These are phyloP conservation scores for Leucoraja erinaceus DNA, from an alignment of 2,113 vertebrate genomes.

Conservation along the genomic window DNA sequence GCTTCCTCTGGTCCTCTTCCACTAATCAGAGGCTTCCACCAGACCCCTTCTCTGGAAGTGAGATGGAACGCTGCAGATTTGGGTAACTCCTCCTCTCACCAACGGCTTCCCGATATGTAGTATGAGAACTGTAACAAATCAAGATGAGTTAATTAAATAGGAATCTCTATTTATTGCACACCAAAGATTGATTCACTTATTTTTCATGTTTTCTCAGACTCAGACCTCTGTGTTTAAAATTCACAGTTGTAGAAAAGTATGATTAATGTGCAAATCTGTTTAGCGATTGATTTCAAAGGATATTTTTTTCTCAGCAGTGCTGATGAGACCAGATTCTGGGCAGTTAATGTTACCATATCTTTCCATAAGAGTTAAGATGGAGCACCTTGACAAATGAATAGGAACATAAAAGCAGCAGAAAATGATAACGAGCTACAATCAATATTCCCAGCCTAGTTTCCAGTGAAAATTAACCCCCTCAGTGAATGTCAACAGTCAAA, in stretches of 20 bases:
- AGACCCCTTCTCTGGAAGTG: too few species aligned
- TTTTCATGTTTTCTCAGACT: background rate
- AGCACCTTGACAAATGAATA: background rate
- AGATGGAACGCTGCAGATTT: too few species aligned
- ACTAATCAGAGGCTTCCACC: too few species aligned
- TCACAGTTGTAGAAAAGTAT: background rate
- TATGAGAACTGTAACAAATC: background rate
- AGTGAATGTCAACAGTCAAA: background rate
- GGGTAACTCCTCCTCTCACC: too few species aligned
- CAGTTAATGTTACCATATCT: background rate
- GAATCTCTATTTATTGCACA: background rate
- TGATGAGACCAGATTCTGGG: background rate
- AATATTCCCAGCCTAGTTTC: background rate
- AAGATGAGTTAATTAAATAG: background rate
- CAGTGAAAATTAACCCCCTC: background rate
- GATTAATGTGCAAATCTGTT: background rate
- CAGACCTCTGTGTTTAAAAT: background rate
- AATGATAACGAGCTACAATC: background rate
- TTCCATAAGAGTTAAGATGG: background rate
- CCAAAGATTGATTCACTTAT: background rate
- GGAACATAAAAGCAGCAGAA: background rate
- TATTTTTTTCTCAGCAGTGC: background rate
- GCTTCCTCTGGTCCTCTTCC: too few species aligned
- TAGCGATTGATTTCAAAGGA: constrained; percentile 1
- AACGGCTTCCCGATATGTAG: too few species aligned